A percentile compares a stretch with the other conserved stretches of the same genome.
phyloP scores from a whole-genome alignment of 2,888 invertebrate species.

The Lomographa bimaculata region DNA sequence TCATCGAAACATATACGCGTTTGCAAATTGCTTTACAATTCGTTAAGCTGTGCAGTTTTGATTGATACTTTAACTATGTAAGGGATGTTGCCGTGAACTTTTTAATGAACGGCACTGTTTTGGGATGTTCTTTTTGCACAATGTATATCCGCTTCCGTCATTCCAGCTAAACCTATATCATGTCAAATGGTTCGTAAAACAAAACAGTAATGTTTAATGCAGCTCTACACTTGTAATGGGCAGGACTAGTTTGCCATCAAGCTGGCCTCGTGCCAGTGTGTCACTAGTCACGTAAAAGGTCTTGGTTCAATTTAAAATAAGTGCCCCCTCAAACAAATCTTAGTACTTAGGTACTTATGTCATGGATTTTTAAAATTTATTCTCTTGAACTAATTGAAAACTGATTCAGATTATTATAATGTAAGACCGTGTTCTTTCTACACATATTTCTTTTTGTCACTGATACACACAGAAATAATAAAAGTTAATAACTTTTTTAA shows the following conservation, averaged over 20 bases:
- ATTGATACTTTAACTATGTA: conserved; percentile 20
- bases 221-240: conserved; percentile 12
- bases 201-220: conserved; percentile 8
- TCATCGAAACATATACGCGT: conserved; percentile 18
- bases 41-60: conserved; percentile 11
- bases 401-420: too few species aligned
- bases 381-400: too few species aligned
- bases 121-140: conserved; percentile 3
- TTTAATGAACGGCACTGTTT: conserved; percentile 13
- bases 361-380: not conserved
- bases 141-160: too few species aligned
- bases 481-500: too few species aligned
- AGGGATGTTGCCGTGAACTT: not conserved
- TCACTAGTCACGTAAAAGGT: conserved; percentile 17
- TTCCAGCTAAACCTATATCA: too few species aligned
- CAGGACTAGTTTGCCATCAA: conserved; percentile 5
- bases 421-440: too few species aligned
- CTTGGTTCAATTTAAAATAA: conserved; percentile 7
- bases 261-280: conserved; percentile 16
- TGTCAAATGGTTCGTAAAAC: conserved; percentile 6
- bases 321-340: not conserved
- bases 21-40: conserved; percentile 21
- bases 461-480: too few species aligned
- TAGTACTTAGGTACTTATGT: not conserved
- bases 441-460: too few species aligned